These are phyloP conservation scores for Sphecodes monilicornis DNA, from an alignment of 2,888 invertebrate species.

Conservation along the genomic window DNA sequence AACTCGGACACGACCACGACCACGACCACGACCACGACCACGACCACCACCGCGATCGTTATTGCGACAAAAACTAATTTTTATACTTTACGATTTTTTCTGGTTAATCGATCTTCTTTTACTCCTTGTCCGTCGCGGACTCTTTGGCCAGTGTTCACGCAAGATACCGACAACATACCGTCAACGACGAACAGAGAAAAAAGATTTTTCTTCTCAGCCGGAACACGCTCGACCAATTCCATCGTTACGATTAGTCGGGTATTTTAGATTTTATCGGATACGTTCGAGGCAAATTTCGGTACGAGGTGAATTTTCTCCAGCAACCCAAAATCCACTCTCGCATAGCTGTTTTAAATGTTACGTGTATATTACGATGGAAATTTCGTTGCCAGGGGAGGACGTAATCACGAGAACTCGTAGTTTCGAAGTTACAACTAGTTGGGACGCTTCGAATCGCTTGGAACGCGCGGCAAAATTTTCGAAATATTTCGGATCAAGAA, in stretches of 20 bases:
- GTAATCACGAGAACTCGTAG: slow-evolving; percentile 33
- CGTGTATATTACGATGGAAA: slow-evolving; percentile 23
- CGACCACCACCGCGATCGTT: slow-evolving; percentile 16
- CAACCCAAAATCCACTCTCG: slow-evolving; percentile 23
- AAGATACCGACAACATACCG: background rate
- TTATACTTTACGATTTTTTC: background rate
- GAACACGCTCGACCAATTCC: background rate
- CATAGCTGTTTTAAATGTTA: slow-evolving; percentile 12
- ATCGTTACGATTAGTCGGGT: background rate
- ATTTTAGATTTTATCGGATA: background rate
- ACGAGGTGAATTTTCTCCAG: slow-evolving; percentile 23
- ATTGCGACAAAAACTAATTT: slow-evolving; percentile 2
- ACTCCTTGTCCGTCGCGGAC: background rate
- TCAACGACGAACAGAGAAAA: background rate
- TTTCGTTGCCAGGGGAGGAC: slow-evolving; percentile 21
- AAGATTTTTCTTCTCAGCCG: background rate
- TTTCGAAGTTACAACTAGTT: slow-evolving; percentile 33
- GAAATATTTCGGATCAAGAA: background rate
- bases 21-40: slow-evolving; percentile 23
- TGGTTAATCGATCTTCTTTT: background rate
- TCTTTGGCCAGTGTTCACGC: background rate
- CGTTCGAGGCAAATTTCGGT: slow-evolving; percentile 29
- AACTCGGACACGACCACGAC: slow-evolving; percentile 35
- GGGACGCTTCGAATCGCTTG: slow-evolving; percentile 17
- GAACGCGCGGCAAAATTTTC: slow-evolving; percentile 15